Evolutionary conservation across 2,113 vertebrate genomes (phyloP), one percentile per base, ranked within the genome.

Genomic region (Jaculus jaculus): DNA sequence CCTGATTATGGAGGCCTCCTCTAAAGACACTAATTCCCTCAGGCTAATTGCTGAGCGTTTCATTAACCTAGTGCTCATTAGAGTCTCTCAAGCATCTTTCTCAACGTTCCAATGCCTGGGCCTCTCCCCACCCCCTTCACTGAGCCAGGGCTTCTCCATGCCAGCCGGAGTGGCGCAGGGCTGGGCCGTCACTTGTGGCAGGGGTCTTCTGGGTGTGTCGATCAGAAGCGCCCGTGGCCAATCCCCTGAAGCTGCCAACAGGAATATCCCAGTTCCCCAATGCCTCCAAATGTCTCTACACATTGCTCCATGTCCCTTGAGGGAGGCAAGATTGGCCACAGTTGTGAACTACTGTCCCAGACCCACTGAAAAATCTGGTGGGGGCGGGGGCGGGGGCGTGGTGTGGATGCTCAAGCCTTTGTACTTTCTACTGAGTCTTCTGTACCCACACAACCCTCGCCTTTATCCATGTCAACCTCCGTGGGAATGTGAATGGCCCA

Each of bases 61-160:
- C 93, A 96, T 96, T 94, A 95, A 94, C 90, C 92, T 75, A 84
- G 61, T 37, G 87, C 65, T 89, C 93, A n/a, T 92, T 74, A 95
- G 82, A 96, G 65, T 80, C 84, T 84, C 87, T 93, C 71, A 80
- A 68, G 75, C n/a, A 80, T 30, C 80, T 92, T 93, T 95, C 68
- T 71, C 81, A 65, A 77, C 47, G 47, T 34, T 34, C 58, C 63
- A 16, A 42, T n/a, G 87, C 10, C 28, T 16, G 39, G 23, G 39
- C 4, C 75, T 78, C 87, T 42, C 1, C n/a, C 82, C 32, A 61
- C 78, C 10, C 47, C 47, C 39, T 4, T 28, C 66, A 28, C 68
- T 58, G 37, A 39, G 72, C 16, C 30, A 5, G 16, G 13, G 4
- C n/a, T 68, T 87, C 60, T 60, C n/a, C 24, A 42, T 2, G 42